Evolutionary conservation across 2,888 invertebrate genomes (phyloP), one percentile per base, ranked within the genome.

Genomic region (Calameuta filiformis): DNA sequence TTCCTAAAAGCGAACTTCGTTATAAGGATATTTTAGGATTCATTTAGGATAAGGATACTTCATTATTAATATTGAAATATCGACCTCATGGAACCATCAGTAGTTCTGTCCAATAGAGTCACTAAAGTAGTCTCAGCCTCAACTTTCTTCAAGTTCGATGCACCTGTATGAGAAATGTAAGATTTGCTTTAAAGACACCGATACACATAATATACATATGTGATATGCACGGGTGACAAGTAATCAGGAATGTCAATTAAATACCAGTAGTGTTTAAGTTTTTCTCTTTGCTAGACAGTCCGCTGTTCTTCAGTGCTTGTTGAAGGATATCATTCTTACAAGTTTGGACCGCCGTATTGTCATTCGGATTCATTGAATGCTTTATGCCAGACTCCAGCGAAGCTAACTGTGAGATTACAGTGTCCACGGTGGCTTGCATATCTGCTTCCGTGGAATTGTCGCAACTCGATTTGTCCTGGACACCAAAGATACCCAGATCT

Each of bases 291-390:
- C 83, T 86, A 1, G 85, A 83, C 34, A 90, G 82, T 12, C 89
- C 90, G 73, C 89, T 90, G 35, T 87, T 89, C 81, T 92, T 92
- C 76, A 94, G 85, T 0, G 94, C 94, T 87, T 93, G 92, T 82
- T 93, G 93, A 3, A 94, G 85, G 73, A 94, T 93, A 85, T 94
- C 93, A 73, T 81, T 86, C 68, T 85, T 83, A 73, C 40, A 75
- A 3, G 31, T 77, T 30, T 77, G 68, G 3, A 79, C 30, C 15
- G 68, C 37, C 12, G 69, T 37, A 6, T 74, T 73, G 69, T 75
- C 77, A 0, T 84, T 85, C 12, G 84, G 81, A 81, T 85, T 83
- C 31, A 80, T 81, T 15, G 80, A 79, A 79, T 85, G 81, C 30
- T 83, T 83, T 11, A 83, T 79, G 34, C 82, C 83, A 2, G 85